Conservation (phyloP, 2,888 invertebrate species). For the Dicroscelio sp. region DNA sequence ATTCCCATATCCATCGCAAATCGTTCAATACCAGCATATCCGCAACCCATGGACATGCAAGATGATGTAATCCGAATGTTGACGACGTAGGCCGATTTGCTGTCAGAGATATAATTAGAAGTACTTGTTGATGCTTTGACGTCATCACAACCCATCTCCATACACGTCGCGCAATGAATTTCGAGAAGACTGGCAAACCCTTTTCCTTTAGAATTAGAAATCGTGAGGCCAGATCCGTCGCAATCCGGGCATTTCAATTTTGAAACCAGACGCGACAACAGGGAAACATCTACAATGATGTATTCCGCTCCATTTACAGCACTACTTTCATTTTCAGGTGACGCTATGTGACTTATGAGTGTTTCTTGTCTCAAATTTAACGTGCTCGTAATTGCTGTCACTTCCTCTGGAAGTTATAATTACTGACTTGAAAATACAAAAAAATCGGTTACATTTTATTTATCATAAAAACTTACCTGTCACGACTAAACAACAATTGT, state of each 20-base stretch:
- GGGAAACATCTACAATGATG: not conserved
- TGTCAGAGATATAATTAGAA: conserved; percentile 22
- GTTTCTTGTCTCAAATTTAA: not conserved
- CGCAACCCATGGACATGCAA: conserved; percentile 27
- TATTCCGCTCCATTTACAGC: not conserved
- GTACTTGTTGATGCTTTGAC: not conserved
- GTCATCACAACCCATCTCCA: conserved; percentile 5
- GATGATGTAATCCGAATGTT: conserved; percentile 34
- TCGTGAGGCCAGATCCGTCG: not conserved
- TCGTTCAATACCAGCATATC: conserved; percentile 28
- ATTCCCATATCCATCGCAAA: conserved; percentile 45
- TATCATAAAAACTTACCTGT: no score
- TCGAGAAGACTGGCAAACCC: conserved; percentile 43
- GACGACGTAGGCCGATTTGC: conserved; percentile 27
- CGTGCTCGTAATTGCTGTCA: not conserved
- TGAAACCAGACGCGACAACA: not conserved
- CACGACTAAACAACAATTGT: not conserved
- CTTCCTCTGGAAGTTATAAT: not conserved
- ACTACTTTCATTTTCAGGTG: not conserved
- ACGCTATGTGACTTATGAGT: not conserved
- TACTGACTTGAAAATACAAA: not conserved
- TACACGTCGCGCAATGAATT: conserved; percentile 11
- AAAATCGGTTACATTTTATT: no score
- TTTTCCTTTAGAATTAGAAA: not conserved
- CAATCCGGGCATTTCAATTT: not conserved